phyloP scores from a whole-genome alignment of 2,113 vertebrate species.

The Chamaea fasciata region DNA sequence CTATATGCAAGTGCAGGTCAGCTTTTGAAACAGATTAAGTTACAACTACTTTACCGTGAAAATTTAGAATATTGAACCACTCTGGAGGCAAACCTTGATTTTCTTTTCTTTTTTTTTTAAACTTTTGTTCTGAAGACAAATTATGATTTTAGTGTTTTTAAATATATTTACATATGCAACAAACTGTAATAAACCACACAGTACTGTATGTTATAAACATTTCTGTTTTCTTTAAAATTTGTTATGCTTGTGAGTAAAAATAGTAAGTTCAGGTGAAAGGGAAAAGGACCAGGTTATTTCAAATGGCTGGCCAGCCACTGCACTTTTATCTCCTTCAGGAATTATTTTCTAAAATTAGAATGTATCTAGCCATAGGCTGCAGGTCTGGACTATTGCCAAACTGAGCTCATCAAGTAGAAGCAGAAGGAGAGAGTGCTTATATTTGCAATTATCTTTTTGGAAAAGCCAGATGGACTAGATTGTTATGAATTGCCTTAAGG shows the following conservation, averaged over 20 bases:
- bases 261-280: constrained; percentile 6
- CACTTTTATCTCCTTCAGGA: constrained; percentile 26
- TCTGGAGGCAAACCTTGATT: neutral
- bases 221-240: neutral
- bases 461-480: constrained; percentile 51
- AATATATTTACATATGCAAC: neutral
- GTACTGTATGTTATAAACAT: neutral
- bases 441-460: constrained; percentile 55
- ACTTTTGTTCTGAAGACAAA: neutral
- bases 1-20: constrained; percentile 99
- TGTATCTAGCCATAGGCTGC: constrained; percentile 18
- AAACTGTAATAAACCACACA: neutral
- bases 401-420: constrained; percentile 16
- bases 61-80: neutral
- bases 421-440: constrained; percentile 37
- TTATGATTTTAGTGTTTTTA: neutral
- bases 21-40: neutral
- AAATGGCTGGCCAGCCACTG: neutral
- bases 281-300: neutral
- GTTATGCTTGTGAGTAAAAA: neutral
- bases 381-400: constrained; percentile 32
- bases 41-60: neutral
- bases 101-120: neutral
- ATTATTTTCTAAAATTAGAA: constrained; percentile 44
- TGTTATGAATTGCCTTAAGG: constrained; percentile 46